Conservation (phyloP, 2,797 vertebrate species). For the Anableps anableps region DNA sequence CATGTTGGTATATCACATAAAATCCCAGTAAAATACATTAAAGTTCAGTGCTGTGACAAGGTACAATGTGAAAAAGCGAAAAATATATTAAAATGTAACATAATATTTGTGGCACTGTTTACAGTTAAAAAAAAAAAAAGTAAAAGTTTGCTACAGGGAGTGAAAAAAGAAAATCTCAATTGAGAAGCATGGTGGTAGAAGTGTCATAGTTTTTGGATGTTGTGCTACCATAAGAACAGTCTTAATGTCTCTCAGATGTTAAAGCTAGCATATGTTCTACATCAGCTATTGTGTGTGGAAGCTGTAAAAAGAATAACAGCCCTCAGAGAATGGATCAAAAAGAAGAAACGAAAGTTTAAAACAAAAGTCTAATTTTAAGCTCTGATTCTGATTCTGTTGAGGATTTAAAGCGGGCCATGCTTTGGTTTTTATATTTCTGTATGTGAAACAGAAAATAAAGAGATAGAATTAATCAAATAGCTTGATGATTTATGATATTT, state of each 20-base stretch:
- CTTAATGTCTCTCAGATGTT: neutral
- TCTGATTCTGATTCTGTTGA: neutral
- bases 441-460: neutral
- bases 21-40: too few relatives aligned
- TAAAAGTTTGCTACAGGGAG: neutral
- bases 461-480: too few relatives aligned
- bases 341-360: neutral
- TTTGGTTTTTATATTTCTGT: neutral
- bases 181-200: neutral
- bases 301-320: neutral
- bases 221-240: neutral
- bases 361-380: neutral
- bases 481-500: neutral
- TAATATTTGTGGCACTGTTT: too few relatives aligned
- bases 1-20: too few relatives aligned
- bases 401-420: neutral
- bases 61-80: too few relatives aligned
- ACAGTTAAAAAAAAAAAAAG: too few relatives aligned
- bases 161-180: neutral
- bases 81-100: too few relatives aligned
- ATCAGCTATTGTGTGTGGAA: neutral
- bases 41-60: too few relatives aligned
- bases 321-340: neutral
- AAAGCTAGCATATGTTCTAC: neutral
- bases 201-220: conserved; percentile 2